Base-by-base conservation (phyloP, 1,140 invertebrate genomes). In the Nasonia vitripennis region DNA sequence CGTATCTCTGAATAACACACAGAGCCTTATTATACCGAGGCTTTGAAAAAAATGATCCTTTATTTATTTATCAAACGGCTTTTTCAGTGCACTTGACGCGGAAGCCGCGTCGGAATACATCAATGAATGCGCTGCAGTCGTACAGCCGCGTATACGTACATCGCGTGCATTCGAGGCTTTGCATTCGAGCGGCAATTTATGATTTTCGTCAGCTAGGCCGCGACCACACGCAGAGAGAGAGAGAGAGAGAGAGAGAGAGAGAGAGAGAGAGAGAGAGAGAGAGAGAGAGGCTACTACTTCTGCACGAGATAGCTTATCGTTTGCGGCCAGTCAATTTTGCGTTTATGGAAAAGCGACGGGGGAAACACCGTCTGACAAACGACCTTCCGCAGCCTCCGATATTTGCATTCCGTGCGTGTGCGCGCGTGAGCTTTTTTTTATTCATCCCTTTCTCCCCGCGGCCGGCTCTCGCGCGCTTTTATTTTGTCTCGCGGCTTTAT, bases 311-410 rank as follows among this genome's bases (percentile, higher is more conserved):
- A 81, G 51, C 84, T 85, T 85, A 85, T 85, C 84, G 84, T 68
- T 31, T 68, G 77, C 14, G 78, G 51, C 62, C 71, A 67, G 84
- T 85, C 84, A 81, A 81, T 85, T 85, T 85, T 85, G 14, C 84
- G 48, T 80, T 85, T 73, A 34, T 75, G 78, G 67, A 62, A 80
- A 67, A 67, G 31, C 17, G 27, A 31, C 62, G 27, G 7, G 11
- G 23, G n/a, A 71, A 48, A 48, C 34, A 67, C 84, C 71, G 73
- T 81, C 14, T 81, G 84, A 85, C 70, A 85, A 85, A 85, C 78
- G 84, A 81, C 51, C 84, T 80, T 81, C 81, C 73, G 41, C 73
- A 67, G 9, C 78, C 62, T 9, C 62, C 73, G 71, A 75, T 75
- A 85, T 86, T 87, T 82, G 45, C 83, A 79, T 79, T 55, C 6